Base-by-base conservation (phyloP, 2,113 vertebrate genomes). In the Corythoichthys intestinalis region DNA sequence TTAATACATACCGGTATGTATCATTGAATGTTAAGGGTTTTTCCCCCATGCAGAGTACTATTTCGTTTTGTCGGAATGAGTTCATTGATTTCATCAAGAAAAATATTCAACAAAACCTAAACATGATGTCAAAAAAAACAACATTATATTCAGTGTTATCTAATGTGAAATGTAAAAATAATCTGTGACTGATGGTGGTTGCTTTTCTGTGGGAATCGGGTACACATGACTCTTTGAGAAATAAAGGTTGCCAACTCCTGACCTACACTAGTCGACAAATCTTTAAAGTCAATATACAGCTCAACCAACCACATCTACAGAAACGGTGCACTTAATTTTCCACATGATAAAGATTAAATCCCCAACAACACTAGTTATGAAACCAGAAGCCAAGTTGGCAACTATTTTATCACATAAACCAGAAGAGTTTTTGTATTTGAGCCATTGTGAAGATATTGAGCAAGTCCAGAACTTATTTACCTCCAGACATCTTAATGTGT, bases 401-500 rank as follows among this genome's bases (percentile, higher is more conserved):
- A 54, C 83, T 65, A 60, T 4, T 53, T 59, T 54, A 72, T 69
- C 38, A 71, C 54, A 69, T 12, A 67, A 56, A 72, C 46, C 69
- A 72, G 44, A 69, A 57, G 66, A 28, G 38, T 20, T 64, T 71
- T 62, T 65, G 41, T 12, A 59, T 15, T 3, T 12, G 54, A 66
- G 54, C 69, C 65, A 64, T 64, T 53, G 12, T 66, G 39, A 44
- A 77, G 73, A 65, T 61, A 62, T 73, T 73, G 72, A 76, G 73
- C 50, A 80, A 83, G 38, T 28, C 14, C 58, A 69, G 56, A 78
- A 67, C 82, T 72, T 17, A 65, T 72, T 85, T 81, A 37, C 58
- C 65, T 59, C 84, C 83, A 88, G 85, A 88, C 85, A 88, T 87
- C 83, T 87, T 78, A 75, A 85, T 86, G 66, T 80, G 74, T 72